Evolutionary conservation across 1,140 invertebrate species (phyloP).

Genomic region (Drosophila ercepeae): DNA sequence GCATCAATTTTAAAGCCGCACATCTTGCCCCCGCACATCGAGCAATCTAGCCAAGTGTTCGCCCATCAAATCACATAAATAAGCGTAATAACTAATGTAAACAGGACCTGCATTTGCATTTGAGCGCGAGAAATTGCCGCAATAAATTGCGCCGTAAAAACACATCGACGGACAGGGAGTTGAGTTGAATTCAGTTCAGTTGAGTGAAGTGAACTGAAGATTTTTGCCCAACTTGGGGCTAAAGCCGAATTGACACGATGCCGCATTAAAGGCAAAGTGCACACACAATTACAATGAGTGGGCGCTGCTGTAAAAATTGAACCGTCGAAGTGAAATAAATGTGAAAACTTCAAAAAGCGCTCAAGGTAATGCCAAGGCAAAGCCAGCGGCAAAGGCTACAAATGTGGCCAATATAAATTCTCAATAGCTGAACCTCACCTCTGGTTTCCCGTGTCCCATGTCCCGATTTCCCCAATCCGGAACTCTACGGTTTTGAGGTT

Average conservation of each 20-base stretch:
- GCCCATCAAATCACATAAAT: conserved; percentile 64
- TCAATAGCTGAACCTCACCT: conserved; percentile 56
- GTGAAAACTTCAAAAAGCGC: conserved; percentile 78
- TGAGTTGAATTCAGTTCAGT: neutral
- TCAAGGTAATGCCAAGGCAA: conserved; percentile 63
- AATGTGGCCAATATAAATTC: conserved; percentile 80
- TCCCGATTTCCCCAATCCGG: conserved; percentile 14
- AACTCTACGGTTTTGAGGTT: conserved; percentile 45
- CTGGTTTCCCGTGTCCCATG: neutral
- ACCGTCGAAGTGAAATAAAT: conserved; percentile 72
- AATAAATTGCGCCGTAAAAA: conserved; percentile 78
- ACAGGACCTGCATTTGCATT: conserved; percentile 77
- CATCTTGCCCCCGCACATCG: neutral
- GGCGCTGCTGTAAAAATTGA: conserved; percentile 29
- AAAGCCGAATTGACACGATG: conserved; percentile 64
- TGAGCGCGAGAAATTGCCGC: conserved; percentile 75
- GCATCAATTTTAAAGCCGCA: conserved; percentile 69
- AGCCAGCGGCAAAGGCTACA: conserved; percentile 53
- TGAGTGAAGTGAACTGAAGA: conserved; percentile 12
- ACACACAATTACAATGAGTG: conserved; percentile 81
- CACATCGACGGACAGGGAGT: conserved; percentile 49
- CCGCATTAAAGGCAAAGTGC: conserved; percentile 72
- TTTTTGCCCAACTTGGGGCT: neutral
- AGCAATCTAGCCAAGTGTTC: conserved; percentile 60
- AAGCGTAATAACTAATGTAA: conserved; percentile 81